Base-by-base conservation (phyloP, 2,888 invertebrate species). In the Epistrophe grossulariae region DNA sequence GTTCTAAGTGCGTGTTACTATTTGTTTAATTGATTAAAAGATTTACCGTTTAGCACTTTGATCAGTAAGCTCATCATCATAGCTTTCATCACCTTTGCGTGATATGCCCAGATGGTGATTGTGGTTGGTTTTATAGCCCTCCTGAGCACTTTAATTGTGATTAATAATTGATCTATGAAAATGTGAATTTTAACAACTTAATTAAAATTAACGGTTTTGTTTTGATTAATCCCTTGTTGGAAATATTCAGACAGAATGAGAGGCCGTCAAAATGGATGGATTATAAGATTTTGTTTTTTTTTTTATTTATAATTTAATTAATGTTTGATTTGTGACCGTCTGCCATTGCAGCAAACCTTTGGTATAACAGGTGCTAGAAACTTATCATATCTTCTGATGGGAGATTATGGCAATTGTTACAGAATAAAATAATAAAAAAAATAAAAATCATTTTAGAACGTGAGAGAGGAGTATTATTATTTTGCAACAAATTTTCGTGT, bases 21-120 rank as follows among this genome's bases (percentile, higher is more conserved):
- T 80, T 77, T 66, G 71, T 76, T 57, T 17, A 78, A 68, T 28
- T 48, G 52, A 45, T 79, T 83, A 28, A 55, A 57, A 48, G 66
- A 73, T 64, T 66, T 38, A 74, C 19, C 17, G 31, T 43, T 62
- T 50, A 62, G 40, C 38, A 43, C 70, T 43, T 50, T 74, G 66
- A 68, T 77, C 43, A 45, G 17, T 28, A 4, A 55, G 38, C 64
- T 17, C 40, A 31, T 31, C 52, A 55, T 64, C 48, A 48, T 15
- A 45, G 3, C 28, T 74, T 11, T 62, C 35, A 38, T 38, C 66
- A 68, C 43, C 62, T 60, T 70, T 31, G n/a, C 55, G 5, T n/a
- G 17, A 10, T 31, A 7, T 45, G 64, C n/a, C 31, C 64, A 31
- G 64, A 45, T 66, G 62, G 24, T 48, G 17, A 15, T 28, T 48